Conservation (phyloP, 1,140 invertebrate species). For the Amphibalanus amphitrite region DNA sequence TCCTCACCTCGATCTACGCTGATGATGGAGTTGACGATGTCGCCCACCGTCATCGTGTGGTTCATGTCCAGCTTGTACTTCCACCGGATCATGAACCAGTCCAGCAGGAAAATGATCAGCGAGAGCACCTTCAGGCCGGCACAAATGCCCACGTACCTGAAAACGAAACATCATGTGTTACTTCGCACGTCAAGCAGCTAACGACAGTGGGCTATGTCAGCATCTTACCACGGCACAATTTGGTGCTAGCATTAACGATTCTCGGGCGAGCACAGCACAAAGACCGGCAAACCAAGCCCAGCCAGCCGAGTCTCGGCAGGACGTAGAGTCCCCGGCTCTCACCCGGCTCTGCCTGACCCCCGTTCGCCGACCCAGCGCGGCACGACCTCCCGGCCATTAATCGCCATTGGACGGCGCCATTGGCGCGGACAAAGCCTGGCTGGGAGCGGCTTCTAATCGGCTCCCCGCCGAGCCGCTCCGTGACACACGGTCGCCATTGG, state of each 20-base stretch:
- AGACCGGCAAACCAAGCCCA: too few relatives aligned
- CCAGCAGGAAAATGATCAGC: constrained; percentile 61
- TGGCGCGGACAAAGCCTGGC: too few relatives aligned
- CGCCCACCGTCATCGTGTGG: constrained; percentile 48
- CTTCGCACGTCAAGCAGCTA: constrained; percentile 6
- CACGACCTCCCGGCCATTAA: too few relatives aligned
- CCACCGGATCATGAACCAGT: constrained; percentile 68
- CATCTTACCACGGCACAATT: not conserved
- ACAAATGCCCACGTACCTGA: constrained; percentile 74
- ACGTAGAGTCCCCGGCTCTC: too few relatives aligned
- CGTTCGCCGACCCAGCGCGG: too few relatives aligned
- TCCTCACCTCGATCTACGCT: constrained; percentile 69
- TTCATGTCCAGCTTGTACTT: constrained; percentile 52
- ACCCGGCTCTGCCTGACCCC: too few relatives aligned
- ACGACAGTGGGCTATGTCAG: not conserved
- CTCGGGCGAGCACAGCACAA: constrained; percentile 2
- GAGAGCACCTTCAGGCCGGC: constrained; percentile 78
- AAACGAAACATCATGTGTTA: too few relatives aligned
- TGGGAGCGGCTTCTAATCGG: too few relatives aligned
- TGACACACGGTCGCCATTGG: too few relatives aligned
- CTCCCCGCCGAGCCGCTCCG: too few relatives aligned
- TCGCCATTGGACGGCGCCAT: too few relatives aligned
- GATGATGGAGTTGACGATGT: constrained; percentile 67
- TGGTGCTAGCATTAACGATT: not conserved
- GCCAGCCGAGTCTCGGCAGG: too few relatives aligned